Evolutionary conservation across 2,888 invertebrate genomes (phyloP), one percentile per base, ranked within the genome.

Genomic region (Agapostemon virescens): DNA sequence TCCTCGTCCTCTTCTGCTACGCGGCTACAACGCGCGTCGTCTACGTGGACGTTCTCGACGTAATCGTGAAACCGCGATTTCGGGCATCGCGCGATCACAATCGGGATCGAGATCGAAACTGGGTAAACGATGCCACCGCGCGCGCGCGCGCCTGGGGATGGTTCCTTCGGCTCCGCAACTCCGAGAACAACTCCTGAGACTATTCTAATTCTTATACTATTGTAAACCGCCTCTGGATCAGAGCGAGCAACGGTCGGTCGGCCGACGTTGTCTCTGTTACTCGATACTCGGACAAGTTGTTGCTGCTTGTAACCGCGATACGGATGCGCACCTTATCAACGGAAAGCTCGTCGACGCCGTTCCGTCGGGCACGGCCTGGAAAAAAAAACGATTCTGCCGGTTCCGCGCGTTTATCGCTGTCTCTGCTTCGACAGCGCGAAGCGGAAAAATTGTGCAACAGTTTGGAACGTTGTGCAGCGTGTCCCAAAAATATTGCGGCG

Each of bases 201-300:
- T n/a, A n/a, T n/a, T n/a, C n/a, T n/a, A n/a, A n/a, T n/a, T n/a
- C n/a, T n/a, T n/a, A n/a, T n/a, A n/a, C n/a, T n/a, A n/a, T 61
- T 70, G 70, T 80, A 73, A 61, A 61, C 38, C 78, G 69, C 45
- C 61, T n/a, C 36, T 40, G 40, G 69, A 20, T 26, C 20, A 55
- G n/a, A 26, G 52, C 77, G 9, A n/a, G 61, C 72, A 82, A 84
- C 85, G 84, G 81, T 77, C 85, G 84, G 81, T 77, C 63, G 77
- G 69, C 74, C 55, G 77, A 73, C 66, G 75, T 74, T 75, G 69
- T 30, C 74, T 77, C 69, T 71, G 69, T 81, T 84, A 74, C 74
- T 64, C 72, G 76, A 74, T 83, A 74, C 79, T 52, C 70, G 77
- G 49, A 80, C 82, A 80, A 74, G 80, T 82, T 84, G 84, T 81